A percentile compares a stretch with the other conserved stretches of the same genome.
These are phyloP conservation scores for Apistogramma diplotaenia DNA, from an alignment of 2,113 vertebrate genomes.

Conservation along the genomic window DNA sequence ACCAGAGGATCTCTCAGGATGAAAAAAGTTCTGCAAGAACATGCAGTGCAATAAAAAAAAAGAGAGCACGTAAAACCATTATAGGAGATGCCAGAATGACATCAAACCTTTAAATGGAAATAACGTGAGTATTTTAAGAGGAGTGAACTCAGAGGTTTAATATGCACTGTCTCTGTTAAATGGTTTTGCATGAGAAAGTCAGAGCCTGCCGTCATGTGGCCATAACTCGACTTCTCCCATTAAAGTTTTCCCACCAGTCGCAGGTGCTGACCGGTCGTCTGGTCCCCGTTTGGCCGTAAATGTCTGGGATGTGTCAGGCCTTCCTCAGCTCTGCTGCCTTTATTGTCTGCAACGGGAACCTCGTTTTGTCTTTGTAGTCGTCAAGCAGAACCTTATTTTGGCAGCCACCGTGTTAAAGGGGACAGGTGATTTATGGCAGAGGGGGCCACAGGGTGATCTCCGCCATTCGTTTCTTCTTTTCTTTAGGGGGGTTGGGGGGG, in stretches of 20 bases:
- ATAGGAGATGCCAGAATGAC: neutral
- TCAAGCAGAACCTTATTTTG: conserved; percentile 56
- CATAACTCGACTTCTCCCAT: neutral
- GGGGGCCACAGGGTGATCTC: conserved; percentile 17
- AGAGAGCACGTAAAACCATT: neutral
- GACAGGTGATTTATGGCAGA: conserved; percentile 65
- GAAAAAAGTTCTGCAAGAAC: neutral
- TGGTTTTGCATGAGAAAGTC: neutral
- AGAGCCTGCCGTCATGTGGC: neutral
- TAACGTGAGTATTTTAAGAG: neutral
- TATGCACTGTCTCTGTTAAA: neutral
- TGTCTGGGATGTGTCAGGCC: conserved; percentile 43
- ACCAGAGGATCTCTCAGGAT: rapidly evolving
- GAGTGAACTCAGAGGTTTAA: neutral
- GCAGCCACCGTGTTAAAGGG: conserved; percentile 47
- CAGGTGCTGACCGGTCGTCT: conserved; percentile 50
- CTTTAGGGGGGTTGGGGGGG: too few species aligned
- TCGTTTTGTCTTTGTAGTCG: conserved; percentile 65
- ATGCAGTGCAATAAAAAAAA: rapidly evolving
- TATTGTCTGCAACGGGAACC: conserved; percentile 65
- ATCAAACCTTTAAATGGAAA: neutral
- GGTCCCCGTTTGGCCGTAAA: conserved; percentile 24
- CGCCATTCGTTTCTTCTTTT: conserved; percentile 29
- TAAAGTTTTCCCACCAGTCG: conserved; percentile 32
- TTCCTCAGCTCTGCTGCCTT: conserved; percentile 25